Evolutionary conservation across 2,797 vertebrate genomes (phyloP).

Genomic region (Pagetopsis macropterus): DNA sequence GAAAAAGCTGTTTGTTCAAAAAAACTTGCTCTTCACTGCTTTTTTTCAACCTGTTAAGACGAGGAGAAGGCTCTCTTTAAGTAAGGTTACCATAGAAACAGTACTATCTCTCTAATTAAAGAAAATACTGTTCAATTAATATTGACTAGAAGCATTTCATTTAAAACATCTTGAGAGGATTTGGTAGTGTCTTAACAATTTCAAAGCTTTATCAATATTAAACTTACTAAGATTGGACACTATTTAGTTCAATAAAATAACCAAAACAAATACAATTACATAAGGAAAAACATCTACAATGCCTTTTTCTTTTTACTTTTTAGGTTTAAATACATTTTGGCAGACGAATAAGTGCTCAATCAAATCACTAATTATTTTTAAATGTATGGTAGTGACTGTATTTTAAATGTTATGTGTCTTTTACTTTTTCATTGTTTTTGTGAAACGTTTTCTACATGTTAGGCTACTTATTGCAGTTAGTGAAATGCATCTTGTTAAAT

Average conservation of each 20-base stretch:
- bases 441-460: not conserved
- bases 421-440: not conserved
- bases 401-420: not conserved
- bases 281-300: not conserved
- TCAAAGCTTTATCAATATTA: not conserved
- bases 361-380: too few relatives aligned
- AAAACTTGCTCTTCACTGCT: constrained; percentile 84
- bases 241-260: too few relatives aligned
- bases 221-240: not conserved
- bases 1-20: constrained; percentile 89
- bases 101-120: constrained; percentile 6
- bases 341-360: too few relatives aligned
- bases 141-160: constrained; percentile 22
- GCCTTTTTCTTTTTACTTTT: not conserved
- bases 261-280: too few relatives aligned
- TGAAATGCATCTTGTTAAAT: not conserved
- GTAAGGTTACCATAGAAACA: constrained; percentile 13
- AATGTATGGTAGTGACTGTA: too few relatives aligned
- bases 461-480: not conserved
- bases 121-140: constrained; percentile 14
- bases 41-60: constrained; percentile 59
- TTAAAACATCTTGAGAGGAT: constrained; percentile 9
- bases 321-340: too few relatives aligned
- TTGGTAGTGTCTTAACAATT: not conserved
- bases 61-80: constrained; percentile 7